A percentile compares a stretch with the other conserved stretches of the same genome.
Evolutionary conservation across 2,888 invertebrate genomes (phyloP).

Genomic region (Platerodrilus igneus): DNA sequence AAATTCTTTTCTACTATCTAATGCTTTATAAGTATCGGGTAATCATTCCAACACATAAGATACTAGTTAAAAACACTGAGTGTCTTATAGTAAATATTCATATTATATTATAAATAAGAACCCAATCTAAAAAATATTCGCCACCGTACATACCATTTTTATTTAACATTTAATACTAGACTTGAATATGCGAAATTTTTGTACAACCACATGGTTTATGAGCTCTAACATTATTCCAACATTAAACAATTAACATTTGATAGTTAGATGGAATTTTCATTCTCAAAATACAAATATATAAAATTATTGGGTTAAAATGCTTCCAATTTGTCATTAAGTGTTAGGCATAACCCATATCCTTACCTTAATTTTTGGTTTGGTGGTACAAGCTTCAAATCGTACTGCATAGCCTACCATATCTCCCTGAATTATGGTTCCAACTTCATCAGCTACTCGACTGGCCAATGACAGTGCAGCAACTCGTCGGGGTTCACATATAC

Average conservation of each 20-base stretch:
- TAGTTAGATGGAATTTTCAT: too few species aligned
- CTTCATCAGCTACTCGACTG: conserved; percentile 82
- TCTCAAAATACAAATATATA: not conserved
- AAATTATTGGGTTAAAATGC: not conserved
- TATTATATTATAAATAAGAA: too few species aligned
- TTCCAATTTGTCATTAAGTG: not conserved
- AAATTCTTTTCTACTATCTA: too few species aligned
- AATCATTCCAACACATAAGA: too few species aligned
- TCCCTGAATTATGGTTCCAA: conserved; percentile 68
- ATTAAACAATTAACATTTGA: too few species aligned
- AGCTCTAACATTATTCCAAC: too few species aligned
- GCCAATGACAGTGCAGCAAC: conserved; percentile 88
- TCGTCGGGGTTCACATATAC: conserved; percentile 88
- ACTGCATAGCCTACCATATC: conserved; percentile 81
- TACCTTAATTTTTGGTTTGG: conserved; percentile 70
- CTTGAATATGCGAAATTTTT: not conserved
- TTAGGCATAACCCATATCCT: too few species aligned
- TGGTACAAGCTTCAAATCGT: conserved; percentile 65
- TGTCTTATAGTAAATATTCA: too few species aligned
- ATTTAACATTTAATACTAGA: conserved; percentile 9
- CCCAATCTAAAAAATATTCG: too few species aligned
- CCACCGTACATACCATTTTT: too few species aligned
- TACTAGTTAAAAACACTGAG: too few species aligned
- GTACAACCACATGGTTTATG: not conserved
- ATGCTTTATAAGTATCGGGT: too few species aligned